Evolutionary conservation across 2,888 invertebrate species (phyloP).

Genomic region (Nomada hirtipes): DNA sequence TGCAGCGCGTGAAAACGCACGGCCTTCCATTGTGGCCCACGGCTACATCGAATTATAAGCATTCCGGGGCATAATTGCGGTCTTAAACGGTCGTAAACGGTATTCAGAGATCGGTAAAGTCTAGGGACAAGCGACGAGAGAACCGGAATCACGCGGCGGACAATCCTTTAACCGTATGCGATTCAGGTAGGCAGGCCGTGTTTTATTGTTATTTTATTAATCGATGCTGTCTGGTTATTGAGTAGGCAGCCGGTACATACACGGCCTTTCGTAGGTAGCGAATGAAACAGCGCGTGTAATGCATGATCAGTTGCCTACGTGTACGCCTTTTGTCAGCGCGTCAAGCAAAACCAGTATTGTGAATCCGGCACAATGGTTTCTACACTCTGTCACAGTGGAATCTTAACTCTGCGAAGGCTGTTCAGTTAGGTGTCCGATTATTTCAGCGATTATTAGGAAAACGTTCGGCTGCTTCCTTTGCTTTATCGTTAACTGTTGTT

Average conservation of each 20-base stretch:
- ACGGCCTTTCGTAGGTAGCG: conserved; percentile 51
- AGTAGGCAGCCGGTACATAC: conserved; percentile 63
- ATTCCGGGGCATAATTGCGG: conserved; percentile 22
- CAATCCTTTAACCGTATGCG: conserved; percentile 46
- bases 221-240: conserved; percentile 73
- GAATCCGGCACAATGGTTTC: neutral
- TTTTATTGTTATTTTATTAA: conserved; percentile 78
- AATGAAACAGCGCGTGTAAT: conserved; percentile 54
- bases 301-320: conserved; percentile 63
- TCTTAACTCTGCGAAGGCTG: neutral
- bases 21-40: neutral
- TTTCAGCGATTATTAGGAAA: neutral
- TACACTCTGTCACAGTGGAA: conserved; percentile 2
- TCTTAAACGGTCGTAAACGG: conserved; percentile 30
- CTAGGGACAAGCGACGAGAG: conserved; percentile 18
- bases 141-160: conserved; percentile 44
- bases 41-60: conserved; percentile 20
- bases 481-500: too few relatives aligned
- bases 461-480: neutral
- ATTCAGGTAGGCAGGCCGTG: conserved; percentile 56
- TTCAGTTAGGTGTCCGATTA: neutral
- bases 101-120: conserved; percentile 30
- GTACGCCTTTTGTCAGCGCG: conserved; percentile 62
- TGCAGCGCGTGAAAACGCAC: conserved; percentile 2
- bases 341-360: conserved; percentile 25